Conservation (phyloP, 2,888 invertebrate genomes). For the Dicroscelio sp. region DNA sequence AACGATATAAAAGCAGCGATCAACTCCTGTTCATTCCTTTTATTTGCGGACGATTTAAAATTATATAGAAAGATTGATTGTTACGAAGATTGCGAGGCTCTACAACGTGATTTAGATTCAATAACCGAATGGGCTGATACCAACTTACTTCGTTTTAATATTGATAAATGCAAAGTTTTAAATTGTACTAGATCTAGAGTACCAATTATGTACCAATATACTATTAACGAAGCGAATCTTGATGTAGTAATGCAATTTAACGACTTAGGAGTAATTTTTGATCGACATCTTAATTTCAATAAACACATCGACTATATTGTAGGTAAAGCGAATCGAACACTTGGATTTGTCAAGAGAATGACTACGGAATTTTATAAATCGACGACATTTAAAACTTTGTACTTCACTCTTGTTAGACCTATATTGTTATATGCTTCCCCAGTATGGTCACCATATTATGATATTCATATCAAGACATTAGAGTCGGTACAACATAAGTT, state of each 20-base stretch:
- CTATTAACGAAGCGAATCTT: neutral
- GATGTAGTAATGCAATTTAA: neutral
- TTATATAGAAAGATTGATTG: neutral
- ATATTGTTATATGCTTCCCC: neutral
- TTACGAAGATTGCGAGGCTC: neutral
- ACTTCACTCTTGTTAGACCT: neutral
- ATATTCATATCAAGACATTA: neutral
- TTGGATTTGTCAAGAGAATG: neutral
- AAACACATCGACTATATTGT: neutral
- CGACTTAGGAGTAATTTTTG: neutral
- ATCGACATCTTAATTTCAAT: neutral
- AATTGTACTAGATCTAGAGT: neutral
- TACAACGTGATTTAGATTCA: neutral
- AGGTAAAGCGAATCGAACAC: neutral
- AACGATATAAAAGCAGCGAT: neutral
- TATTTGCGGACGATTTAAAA: constrained; percentile 12
- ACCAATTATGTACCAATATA: neutral
- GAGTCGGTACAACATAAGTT: constrained; percentile 11
- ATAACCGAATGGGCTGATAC: neutral
- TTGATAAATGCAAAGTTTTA: neutral
- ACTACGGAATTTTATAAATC: neutral
- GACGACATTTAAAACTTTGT: neutral
- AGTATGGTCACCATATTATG: neutral
- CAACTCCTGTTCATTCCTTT: neutral
- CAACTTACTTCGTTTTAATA: neutral